A percentile compares a stretch with the other conserved stretches of the same genome.
Evolutionary conservation across 1,140 invertebrate species (phyloP).

Genomic region (Bombyx mori): DNA sequence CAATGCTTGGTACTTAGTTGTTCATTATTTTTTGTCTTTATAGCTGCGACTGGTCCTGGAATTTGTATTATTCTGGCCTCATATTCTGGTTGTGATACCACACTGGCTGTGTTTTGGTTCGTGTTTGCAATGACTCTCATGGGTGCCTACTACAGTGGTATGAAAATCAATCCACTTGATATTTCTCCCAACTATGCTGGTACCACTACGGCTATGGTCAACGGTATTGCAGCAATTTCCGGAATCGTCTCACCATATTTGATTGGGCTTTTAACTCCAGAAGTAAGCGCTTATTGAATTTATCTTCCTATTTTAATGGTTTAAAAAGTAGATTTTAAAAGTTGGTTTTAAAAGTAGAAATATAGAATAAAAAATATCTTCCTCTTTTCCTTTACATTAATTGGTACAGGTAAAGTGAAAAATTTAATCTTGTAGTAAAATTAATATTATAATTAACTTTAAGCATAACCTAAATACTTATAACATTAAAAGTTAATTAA

Average conservation of each 20-base stretch:
- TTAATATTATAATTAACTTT: no score
- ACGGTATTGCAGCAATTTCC: constrained; percentile 86
- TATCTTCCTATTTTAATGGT: background rate
- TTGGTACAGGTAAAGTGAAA: background rate
- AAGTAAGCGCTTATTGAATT: constrained; percentile 67
- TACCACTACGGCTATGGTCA: constrained; percentile 86
- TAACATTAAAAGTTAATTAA: no score
- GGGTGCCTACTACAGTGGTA: constrained; percentile 83
- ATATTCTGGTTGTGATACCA: constrained; percentile 82
- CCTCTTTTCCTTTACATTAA: background rate
- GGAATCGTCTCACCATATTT: constrained; percentile 85
- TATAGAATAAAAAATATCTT: background rate
- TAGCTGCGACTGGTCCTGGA: constrained; percentile 81
- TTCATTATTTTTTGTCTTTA: constrained; percentile 49
- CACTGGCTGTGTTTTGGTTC: constrained; percentile 76
- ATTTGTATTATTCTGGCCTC: constrained; percentile 85
- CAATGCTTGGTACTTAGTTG: no score
- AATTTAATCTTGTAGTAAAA: no score
- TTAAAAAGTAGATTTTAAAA: background rate
- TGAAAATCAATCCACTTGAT: constrained; percentile 87
- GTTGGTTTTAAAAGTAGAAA: background rate
- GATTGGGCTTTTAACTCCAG: constrained; percentile 81
- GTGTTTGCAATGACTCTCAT: constrained; percentile 81
- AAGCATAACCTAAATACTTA: no score
- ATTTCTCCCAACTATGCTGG: constrained; percentile 88